Evolutionary conservation across 2,888 invertebrate species (phyloP), one percentile per base, ranked within the genome.

Genomic region (Pyrrhia umbra): DNA sequence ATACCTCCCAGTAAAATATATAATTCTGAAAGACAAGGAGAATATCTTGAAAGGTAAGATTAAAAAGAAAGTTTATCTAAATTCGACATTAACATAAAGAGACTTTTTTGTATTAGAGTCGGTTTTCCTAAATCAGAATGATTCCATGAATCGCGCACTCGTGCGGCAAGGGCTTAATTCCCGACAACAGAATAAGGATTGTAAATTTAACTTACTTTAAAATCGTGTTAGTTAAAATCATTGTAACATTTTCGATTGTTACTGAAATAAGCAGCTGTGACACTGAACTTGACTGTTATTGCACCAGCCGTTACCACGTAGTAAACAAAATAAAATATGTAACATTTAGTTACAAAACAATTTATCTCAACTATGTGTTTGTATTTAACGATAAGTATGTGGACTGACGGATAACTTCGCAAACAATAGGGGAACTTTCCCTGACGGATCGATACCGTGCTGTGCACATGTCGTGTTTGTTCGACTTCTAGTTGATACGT

Each of bases 1-100:
- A 96, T 97, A 25, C 68, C 87, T 45, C 95, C 96, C 0, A 90
- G 96, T 8, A 94, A 95, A 54, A 93, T 95, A 69, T 97, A 97
- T 80, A 91, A 94, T 66, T 96, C 97, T 0, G 92, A 95, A 43
- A 82, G 80, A 67, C 92, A 96, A 43, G 97, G 96, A n/a, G 93
- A 95, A 34, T 94, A 91, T 83, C 89, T 97, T 34, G 95, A 96
- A 85, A 92, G 85, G 96, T 96, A 90, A 88, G 87, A 52, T 16
- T 6, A 63, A 46, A 15, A 40, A 27, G 18, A 27, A 27, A 34
- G n/a, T 15, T 8, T 15, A 40, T 63, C n/a, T n/a, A n/a, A n/a
- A n/a, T n/a, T n/a, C n/a, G n/a, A n/a, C n/a, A n/a, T n/a, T n/a
- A n/a, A n/a, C n/a, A n/a, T n/a, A n/a, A n/a, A n/a, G n/a, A n/a